Base-by-base conservation (phyloP, 2,888 invertebrate genomes). In the Muschampia plurimacula region DNA sequence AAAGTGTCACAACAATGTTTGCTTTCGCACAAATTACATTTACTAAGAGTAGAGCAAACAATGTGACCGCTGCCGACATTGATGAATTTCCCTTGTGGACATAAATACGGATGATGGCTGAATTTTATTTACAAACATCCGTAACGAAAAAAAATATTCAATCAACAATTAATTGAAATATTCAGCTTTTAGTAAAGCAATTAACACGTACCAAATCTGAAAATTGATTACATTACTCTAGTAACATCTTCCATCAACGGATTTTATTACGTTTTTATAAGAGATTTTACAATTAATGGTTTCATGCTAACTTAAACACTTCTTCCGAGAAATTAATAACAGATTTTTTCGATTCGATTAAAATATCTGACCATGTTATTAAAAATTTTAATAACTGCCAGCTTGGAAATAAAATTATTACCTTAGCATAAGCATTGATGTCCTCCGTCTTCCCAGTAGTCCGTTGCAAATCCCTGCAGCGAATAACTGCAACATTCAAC, bases 401-500 rank as follows among this genome's bases (percentile, higher is more conserved):
- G 3, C 28, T 49, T 62, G n/a, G 60, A 13, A 2, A 5, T 32
- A 49, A 46, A 36, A 22, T 52, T 0, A 12, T 67, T 78, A 97
- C 97, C 95, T 97, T 97, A 36, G 97, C 97, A 88, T 97, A 97
- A 75, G 97, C 97, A 88, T 97, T 97, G 77, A 97, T 96, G 66
- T 95, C 92, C 79, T 93, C 93, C 64, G 95, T 95, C 80, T 95
- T 96, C 67, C 96, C 97, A 84, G 96, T 95, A 15, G 95, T 87
- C 77, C 97, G 95, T 80, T 96, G 95, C 76, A 98, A 94, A 85
- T 97, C 97, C 83, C 95, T 95, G 86, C 97, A 97, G 81, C 97
- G 95, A 82, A 97, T 96, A 80, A 98, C 97, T 97, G 95, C 70
- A 95, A 57, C 13, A 60, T 3, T 36, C n/a, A 15, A 62, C 64